Base-by-base conservation (phyloP, 1,140 invertebrate species). In the Orius laevigatus region DNA sequence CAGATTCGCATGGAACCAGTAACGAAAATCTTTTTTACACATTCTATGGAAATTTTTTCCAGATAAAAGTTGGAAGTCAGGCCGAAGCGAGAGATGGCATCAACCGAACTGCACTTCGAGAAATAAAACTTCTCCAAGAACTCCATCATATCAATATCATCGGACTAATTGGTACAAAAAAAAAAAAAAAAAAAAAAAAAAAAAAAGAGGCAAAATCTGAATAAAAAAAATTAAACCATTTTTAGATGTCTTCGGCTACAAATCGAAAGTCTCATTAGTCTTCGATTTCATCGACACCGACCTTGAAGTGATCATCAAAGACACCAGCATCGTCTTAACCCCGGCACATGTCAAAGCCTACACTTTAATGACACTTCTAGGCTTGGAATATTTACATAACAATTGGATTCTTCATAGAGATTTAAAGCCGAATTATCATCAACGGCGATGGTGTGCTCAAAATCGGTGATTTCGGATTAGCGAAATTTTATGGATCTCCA, bases 221-320 rank as follows among this genome's bases (percentile, higher is more conserved):
- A 99, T 69, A 75, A 81, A 35, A 96, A 99, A 70, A 78, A 98
- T 6, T 95, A 98, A 58, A 86, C 87, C 11, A 10, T 48, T 57
- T 51, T 60, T 74, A 69, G 94, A 98, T 78, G 91, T 98, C 3
- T 97, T 98, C 74, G 94, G 95, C 25, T 83, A 95, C 56, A 84
- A 89, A 65, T 96, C 92, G 16, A 98, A 97, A 73, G 84, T 99
- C n/a, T 97, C 93, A 38, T 69, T 99, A 15, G 95, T 99, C 0
- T 98, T 98, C 72, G 95, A 99, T 65, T 98, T 94, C 60, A 98
- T 99, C n/a, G n/a, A n/a, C n/a, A n/a, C n/a, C n/a, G n/a, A n/a
- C n/a, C n/a, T n/a, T n/a, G n/a, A n/a, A n/a, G n/a, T n/a, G n/a
- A n/a, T n/a, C n/a, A n/a, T n/a, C n/a, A n/a, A n/a, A n/a, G n/a